phyloP scores from a whole-genome alignment of 2,113 vertebrate genomes.

The Gallinago media region DNA sequence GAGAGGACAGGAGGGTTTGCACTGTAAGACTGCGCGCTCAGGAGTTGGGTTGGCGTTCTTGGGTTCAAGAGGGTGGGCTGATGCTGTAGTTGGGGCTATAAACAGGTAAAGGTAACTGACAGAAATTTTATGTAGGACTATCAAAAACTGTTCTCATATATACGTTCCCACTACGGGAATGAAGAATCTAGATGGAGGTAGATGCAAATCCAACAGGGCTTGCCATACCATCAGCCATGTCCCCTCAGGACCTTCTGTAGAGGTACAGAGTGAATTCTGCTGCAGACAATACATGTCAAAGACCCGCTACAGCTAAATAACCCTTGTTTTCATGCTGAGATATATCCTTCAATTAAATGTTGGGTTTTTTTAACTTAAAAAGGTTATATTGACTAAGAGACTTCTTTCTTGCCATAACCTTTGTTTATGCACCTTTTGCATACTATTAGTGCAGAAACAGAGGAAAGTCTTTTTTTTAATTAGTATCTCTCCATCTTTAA shows the following conservation, averaged over 20 bases:
- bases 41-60: neutral
- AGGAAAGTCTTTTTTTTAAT: neutral
- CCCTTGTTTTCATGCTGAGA: neutral
- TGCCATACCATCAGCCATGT: neutral
- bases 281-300: neutral
- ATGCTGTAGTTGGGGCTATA: neutral
- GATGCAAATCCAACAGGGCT: neutral
- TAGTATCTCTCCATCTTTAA: slow-evolving; percentile 15
- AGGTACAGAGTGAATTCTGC: neutral
- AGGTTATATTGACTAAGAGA: neutral
- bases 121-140: neutral
- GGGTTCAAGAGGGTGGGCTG: neutral
- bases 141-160: neutral
- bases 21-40: neutral
- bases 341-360: neutral
- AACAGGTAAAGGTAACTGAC: neutral
- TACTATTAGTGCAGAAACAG: neutral
- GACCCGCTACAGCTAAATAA: neutral
- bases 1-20: neutral
- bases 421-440: neutral
- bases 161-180: neutral
- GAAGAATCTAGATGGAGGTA: neutral
- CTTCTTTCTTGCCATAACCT: neutral
- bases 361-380: neutral
- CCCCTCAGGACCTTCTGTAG: fast-evolving